Base-by-base conservation (phyloP, 2,888 invertebrate genomes). In the Andrena bicolor region DNA sequence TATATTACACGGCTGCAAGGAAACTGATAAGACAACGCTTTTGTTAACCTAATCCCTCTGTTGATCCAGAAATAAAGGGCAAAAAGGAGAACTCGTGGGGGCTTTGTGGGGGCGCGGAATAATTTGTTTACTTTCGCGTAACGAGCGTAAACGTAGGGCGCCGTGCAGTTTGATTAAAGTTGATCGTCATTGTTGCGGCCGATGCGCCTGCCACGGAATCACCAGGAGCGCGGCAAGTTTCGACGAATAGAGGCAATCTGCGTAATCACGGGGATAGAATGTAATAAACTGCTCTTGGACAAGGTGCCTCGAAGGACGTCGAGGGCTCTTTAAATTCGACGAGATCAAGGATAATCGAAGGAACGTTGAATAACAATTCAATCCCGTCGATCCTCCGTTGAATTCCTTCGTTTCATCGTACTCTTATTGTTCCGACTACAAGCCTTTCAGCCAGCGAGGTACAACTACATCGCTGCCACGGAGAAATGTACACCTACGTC, bases 1-100 rank as follows among this genome's bases (percentile, higher is more conserved):
- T 61, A 80, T 68, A 72, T 80, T 80, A 80, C 81, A 53, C 66
- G 72, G 80, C 53, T 80, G 80, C 61, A 65, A 56, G 53, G 66
- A 80, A 72, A 66, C 61, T 80, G 80, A 80, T 80, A 80, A 80
- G 72, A 80, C 80, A 72, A 65, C 61, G 80, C 80, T 63, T 80
- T 75, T 80, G 71, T 66, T 41, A 32, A 20, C 30, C 65, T 61
- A 35, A 48, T 20, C 23, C 28, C 5, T 10, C 6, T 28, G 32
- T n/a, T 53, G 20, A 23, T 49, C 20, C 51, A 20, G 20, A 28
- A 35, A 65, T 35, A 65, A 41, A 49, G n/a, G 65, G 65, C 65
- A 73, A 65, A 53, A 65, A 48, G 48, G 28, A 26, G 2, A 2
- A 41, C n/a, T 23, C 63, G 63, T 13, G 28, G 13, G 13, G 26